Percentiles rank a stretch among this genome's conserved stretches.
Conservation (phyloP, 2,888 invertebrate genomes). For the Eristalinus aeneus region DNA sequence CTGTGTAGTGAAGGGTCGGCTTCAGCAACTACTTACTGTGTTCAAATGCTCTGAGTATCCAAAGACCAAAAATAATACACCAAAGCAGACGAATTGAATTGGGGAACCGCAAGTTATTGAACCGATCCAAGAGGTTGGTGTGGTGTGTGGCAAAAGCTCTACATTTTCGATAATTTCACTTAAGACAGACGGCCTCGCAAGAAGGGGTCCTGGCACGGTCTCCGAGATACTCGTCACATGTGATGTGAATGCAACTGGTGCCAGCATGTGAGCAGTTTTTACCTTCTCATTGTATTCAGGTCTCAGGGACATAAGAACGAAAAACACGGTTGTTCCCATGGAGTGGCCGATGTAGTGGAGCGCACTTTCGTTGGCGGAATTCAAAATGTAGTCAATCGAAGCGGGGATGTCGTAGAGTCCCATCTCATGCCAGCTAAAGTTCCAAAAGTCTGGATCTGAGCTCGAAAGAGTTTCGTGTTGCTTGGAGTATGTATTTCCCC, state of each 20-base stretch:
- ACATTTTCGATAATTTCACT: conserved; percentile 77
- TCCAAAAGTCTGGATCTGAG: conserved; percentile 75
- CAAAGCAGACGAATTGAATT: conserved; percentile 75
- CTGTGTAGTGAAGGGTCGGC: too few relatives aligned
- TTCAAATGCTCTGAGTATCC: conserved; percentile 76
- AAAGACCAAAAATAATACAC: conserved; percentile 74
- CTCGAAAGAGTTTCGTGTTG: conserved; percentile 80
- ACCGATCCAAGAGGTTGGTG: conserved; percentile 74
- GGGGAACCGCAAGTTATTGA: conserved; percentile 82
- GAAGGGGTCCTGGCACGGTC: conserved; percentile 77
- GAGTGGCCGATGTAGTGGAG: conserved; percentile 85
- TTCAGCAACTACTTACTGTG: conserved; percentile 77
- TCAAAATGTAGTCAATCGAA: conserved; percentile 83
- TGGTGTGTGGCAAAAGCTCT: conserved; percentile 84
- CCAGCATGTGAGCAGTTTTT: conserved; percentile 81
- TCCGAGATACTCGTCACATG: conserved; percentile 81
- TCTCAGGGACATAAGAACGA: conserved; percentile 79
- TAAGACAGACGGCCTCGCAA: conserved; percentile 70
- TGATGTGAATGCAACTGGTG: conserved; percentile 86
- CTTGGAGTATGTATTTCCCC: conserved; percentile 84
- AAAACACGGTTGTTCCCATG: conserved; percentile 82
- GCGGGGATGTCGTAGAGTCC: conserved; percentile 83
- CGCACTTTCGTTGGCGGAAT: conserved; percentile 80
- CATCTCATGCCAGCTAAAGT: conserved; percentile 83
- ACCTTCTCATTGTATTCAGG: conserved; percentile 80